Percentiles rank a stretch among this genome's conserved stretches.
Conservation (phyloP, 2,797 vertebrate genomes). For the Coregonus sp. region DNA sequence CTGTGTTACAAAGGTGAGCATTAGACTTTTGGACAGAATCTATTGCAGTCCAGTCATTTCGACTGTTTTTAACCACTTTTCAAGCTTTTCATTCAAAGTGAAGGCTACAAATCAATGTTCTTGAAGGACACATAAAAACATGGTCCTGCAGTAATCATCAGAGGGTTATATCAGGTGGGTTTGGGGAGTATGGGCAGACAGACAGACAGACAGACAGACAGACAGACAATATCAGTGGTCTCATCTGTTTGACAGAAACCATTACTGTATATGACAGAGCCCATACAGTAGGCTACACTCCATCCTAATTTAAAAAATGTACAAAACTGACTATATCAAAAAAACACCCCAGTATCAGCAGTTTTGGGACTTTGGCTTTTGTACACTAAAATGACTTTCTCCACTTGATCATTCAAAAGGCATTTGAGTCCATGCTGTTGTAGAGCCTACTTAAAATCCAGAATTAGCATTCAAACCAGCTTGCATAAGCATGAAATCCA, state of each 20-base stretch:
- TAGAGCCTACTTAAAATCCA: neutral
- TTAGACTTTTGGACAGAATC: neutral
- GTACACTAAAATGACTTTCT: neutral
- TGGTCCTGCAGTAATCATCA: neutral
- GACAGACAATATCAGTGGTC: neutral
- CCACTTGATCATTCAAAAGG: neutral
- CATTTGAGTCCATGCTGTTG: slow-evolving; percentile 2
- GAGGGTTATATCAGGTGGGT: neutral
- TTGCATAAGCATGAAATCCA: slow-evolving; percentile 19
- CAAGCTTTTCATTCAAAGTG: neutral
- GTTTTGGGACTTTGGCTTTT: neutral
- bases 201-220: neutral
- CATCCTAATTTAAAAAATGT: neutral
- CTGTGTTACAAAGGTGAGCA: neutral
- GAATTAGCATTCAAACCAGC: slow-evolving; percentile 6
- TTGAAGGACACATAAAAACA: neutral
- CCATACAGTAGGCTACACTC: neutral
- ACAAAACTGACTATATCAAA: neutral
- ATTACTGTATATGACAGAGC: neutral
- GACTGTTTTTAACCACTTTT: neutral
- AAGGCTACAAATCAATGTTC: neutral
- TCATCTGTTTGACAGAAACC: neutral
- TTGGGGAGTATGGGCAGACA: neutral
- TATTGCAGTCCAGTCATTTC: neutral
- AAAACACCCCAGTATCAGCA: neutral